Evolutionary conservation across 2,888 invertebrate genomes (phyloP), one percentile per base, ranked within the genome.

Genomic region (Drosophila robusta): DNA sequence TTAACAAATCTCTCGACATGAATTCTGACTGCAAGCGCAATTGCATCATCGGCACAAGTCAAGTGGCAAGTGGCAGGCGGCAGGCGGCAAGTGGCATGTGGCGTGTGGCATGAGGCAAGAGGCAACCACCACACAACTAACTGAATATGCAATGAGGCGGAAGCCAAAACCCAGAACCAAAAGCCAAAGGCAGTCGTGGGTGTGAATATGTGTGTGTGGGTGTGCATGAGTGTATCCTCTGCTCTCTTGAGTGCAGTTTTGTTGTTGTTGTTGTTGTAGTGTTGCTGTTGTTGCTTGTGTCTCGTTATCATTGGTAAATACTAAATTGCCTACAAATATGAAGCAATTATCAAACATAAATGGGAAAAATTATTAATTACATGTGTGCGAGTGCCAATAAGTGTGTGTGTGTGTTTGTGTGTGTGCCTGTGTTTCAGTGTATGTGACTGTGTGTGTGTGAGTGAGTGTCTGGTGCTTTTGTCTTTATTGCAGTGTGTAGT

Each of bases 81-180:
- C 22, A 52, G 42, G 49, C 55, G 29, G 70, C 38, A 61, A 49
- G 39, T 41, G 24, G 60, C 26, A 69, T 57, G 57, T 41, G 24
- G 60, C 26, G 61, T 57, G 57, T 41, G 54, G 61, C 44, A 52
- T 47, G 18, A 11, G 22, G 42, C 22, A 26, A 29, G 34, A 39
- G 61, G 24, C 24, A 46, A 11, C 38, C 24, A 46, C 47, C 22
- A 24, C 67, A 64, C 79, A 81, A 71, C 79, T 78, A 74, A 77
- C 89, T 86, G 89, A 88, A 88, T 83, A 86, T 83, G 74, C 82
- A 83, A 83, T 88, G 89, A 83, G 71, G 60, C 84, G 44, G 52
- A 64, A 82, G 75, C 64, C 70, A 63, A 58, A 73, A 26, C 44
- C 51, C 4, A 38, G 26, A 44, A 24, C 41, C 29, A 47, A 58